Evolutionary conservation across 92 coral and sea anemone genomes (phyloP).

Genomic region (Virgularia gustaviana): DNA sequence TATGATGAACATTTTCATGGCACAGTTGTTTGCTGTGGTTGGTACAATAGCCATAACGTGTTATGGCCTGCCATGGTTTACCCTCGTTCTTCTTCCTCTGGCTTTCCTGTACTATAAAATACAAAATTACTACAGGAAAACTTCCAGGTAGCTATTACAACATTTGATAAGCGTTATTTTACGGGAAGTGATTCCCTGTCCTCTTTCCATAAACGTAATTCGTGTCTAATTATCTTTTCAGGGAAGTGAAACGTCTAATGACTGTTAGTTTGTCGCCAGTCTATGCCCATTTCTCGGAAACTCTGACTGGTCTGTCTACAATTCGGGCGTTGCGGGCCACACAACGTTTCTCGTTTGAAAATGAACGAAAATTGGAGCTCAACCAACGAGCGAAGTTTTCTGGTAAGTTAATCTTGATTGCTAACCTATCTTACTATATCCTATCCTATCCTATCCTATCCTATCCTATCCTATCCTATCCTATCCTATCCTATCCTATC

Average conservation of each 20-base stretch:
- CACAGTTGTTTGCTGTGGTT: conserved; percentile 91
- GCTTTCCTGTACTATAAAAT: conserved; percentile 78
- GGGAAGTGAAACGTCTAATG: conserved; percentile 92
- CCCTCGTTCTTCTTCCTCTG: conserved; percentile 76
- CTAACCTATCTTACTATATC: no score
- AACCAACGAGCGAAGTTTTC: conserved; percentile 91
- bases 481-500: no score
- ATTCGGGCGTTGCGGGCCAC: conserved; percentile 93
- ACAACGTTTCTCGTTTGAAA: conserved; percentile 62
- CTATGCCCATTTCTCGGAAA: conserved; percentile 99
- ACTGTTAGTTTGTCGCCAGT: conserved; percentile 88
- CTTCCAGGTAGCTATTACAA: conserved; percentile 78
- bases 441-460: no score
- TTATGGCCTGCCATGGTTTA: conserved; percentile 95
- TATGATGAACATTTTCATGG: conserved; percentile 92
- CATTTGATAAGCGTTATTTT: neutral
- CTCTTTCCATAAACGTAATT: no score
- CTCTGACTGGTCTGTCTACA: conserved; percentile 79
- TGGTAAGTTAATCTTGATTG: conserved; percentile 45
- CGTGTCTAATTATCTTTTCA: conserved; percentile 30
- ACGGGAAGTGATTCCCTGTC: neutral
- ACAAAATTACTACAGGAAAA: conserved; percentile 93
- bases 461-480: no score
- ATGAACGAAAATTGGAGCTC: conserved; percentile 67
- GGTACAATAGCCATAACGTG: conserved; percentile 95